Percentiles rank a stretch among this genome's conserved stretches.
Evolutionary conservation across 2,113 vertebrate species (phyloP).

Genomic region (Psophia crepitans): DNA sequence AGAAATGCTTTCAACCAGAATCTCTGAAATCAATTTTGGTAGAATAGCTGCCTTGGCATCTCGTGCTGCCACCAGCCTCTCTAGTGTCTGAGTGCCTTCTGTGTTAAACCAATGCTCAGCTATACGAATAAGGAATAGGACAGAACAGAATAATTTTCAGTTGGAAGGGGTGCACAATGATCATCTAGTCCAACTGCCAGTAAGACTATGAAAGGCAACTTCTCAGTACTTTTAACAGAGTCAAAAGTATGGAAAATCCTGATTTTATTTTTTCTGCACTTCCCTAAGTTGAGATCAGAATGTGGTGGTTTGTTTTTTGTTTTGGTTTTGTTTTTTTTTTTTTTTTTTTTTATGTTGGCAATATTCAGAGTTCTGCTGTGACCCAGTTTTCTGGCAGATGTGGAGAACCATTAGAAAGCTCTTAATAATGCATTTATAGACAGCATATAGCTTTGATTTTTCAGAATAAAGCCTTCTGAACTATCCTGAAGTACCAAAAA

Average conservation of each 20-base stretch:
- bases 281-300: background rate
- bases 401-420: background rate
- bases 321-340: too few species aligned
- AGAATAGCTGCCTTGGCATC: background rate
- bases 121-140: background rate
- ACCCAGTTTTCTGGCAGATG: background rate
- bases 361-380: background rate
- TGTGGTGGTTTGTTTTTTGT: too few species aligned
- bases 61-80: background rate
- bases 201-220: background rate
- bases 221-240: background rate
- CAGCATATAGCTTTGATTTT: background rate
- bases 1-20: background rate
- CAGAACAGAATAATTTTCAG: background rate
- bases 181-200: background rate
- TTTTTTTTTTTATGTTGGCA: background rate
- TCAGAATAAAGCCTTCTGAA: background rate
- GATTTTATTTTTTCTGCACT: background rate
- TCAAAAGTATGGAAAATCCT: background rate
- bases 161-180: background rate
- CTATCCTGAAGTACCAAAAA: background rate
- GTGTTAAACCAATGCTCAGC: background rate
- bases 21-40: background rate
- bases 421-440: background rate
- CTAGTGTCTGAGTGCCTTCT: background rate